Evolutionary conservation across 2,797 vertebrate genomes (phyloP).

Genomic region (Sorex maritimensis): DNA sequence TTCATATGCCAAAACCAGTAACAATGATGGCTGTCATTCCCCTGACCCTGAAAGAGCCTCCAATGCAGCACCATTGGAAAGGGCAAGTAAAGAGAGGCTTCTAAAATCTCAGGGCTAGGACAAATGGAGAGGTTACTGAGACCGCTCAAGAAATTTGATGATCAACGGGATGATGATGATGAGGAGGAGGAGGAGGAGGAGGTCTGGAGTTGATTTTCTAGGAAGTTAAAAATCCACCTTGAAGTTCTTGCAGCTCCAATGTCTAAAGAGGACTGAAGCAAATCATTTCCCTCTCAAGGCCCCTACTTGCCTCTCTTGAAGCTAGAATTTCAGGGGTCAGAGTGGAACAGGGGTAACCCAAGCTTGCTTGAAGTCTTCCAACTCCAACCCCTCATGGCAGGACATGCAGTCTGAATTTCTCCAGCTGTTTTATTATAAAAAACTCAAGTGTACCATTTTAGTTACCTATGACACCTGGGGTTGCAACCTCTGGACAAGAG

Average conservation of each 20-base stretch:
- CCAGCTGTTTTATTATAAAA: not conserved
- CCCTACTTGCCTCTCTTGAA: not conserved
- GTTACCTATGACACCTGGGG: not conserved
- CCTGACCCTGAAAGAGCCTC: no score
- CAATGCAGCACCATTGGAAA: no score
- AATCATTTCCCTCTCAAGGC: slow-evolving; percentile 23
- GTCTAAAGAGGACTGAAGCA: not conserved
- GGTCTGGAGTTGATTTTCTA: not conserved
- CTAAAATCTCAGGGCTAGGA: no score
- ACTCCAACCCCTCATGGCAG: not conserved
- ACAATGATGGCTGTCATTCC: no score
- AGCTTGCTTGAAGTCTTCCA: not conserved
- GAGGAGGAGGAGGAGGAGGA: no score
- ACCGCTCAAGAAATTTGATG: no score
- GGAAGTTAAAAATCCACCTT: not conserved
- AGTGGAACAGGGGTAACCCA: not conserved
- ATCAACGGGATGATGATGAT: no score
- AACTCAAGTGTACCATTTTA: not conserved
- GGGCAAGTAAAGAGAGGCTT: no score
- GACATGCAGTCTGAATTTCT: not conserved
- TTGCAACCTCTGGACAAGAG: not conserved
- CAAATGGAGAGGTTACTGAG: no score
- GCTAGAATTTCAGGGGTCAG: not conserved
- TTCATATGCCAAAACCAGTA: no score
- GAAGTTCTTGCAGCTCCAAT: not conserved